Evolutionary conservation across 2,797 vertebrate species (phyloP).

Genomic region (Lycodopsis pacificus): DNA sequence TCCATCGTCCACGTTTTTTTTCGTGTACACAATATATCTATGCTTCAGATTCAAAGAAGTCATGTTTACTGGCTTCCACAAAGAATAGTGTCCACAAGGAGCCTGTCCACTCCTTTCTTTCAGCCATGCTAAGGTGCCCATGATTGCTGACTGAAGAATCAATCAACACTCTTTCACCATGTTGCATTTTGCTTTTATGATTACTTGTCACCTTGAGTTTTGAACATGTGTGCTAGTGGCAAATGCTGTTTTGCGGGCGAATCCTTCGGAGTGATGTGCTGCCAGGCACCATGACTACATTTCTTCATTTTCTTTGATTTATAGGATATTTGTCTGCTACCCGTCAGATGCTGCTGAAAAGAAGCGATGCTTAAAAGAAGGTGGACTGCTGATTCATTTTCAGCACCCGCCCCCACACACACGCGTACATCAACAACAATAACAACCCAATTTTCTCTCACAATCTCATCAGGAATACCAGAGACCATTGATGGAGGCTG

Average conservation of each 20-base stretch:
- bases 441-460: slow-evolving; percentile 27
- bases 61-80: slow-evolving; percentile 25
- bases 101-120: slow-evolving; percentile 43
- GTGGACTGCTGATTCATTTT: slow-evolving; percentile 45
- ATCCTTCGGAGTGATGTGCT: slow-evolving; percentile 41
- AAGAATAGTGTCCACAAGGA: slow-evolving; percentile 36
- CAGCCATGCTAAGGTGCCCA: slow-evolving; percentile 44
- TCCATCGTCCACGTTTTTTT: neutral
- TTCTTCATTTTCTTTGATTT: slow-evolving; percentile 33
- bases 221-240: slow-evolving; percentile 44
- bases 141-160: slow-evolving; percentile 52
- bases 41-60: slow-evolving; percentile 37
- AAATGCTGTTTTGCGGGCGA: slow-evolving; percentile 45
- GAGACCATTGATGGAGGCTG: slow-evolving; percentile 90
- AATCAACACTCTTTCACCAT: slow-evolving; percentile 48
- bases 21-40: slow-evolving; percentile 21
- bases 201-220: slow-evolving; percentile 58
- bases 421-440: slow-evolving; percentile 4
- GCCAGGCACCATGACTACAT: slow-evolving; percentile 36
- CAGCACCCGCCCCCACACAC: neutral
- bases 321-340: slow-evolving; percentile 29
- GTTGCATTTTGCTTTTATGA: slow-evolving; percentile 60
- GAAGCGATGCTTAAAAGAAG: slow-evolving; percentile 17
- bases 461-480: slow-evolving; percentile 89
- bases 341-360: slow-evolving; percentile 33